These are phyloP conservation scores for Agraylea sexmaculata DNA, from an alignment of 1,140 invertebrate species.

Conservation along the genomic window DNA sequence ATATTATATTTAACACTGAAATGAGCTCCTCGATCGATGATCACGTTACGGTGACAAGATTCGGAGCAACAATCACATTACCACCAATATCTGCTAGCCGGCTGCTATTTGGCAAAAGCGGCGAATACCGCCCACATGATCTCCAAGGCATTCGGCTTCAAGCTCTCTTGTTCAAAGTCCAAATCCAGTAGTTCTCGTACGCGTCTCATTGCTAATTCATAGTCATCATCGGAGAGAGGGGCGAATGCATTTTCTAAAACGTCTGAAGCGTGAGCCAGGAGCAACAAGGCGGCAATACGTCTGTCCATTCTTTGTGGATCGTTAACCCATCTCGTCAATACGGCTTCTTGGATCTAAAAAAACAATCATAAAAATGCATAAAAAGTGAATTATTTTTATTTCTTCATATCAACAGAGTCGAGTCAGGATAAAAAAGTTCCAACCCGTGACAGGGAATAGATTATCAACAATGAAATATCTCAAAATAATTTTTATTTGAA, in stretches of 20 bases:
- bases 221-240: slow-evolving; percentile 95
- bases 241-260: slow-evolving; percentile 99
- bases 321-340: slow-evolving; percentile 92
- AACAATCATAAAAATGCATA: slow-evolving; percentile 13
- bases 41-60: no score
- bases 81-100: slow-evolving; percentile 7
- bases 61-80: no score
- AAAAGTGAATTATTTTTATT: no score
- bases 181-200: slow-evolving; percentile 91
- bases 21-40: neutral
- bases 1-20: neutral
- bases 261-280: slow-evolving; percentile 94
- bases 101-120: slow-evolving; percentile 87
- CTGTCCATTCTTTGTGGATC: slow-evolving; percentile 97
- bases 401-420: no score
- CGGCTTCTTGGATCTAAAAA: slow-evolving; percentile 88
- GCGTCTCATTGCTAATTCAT: slow-evolving; percentile 95
- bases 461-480: no score
- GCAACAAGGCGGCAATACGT: slow-evolving; percentile 81
- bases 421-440: no score
- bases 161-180: slow-evolving; percentile 89
- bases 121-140: slow-evolving; percentile 98
- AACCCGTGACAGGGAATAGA: no score
- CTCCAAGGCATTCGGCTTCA: slow-evolving; percentile 78
- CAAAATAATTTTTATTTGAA: no score